Conservation (phyloP, 2,888 invertebrate genomes). For the Tipula helvola region DNA sequence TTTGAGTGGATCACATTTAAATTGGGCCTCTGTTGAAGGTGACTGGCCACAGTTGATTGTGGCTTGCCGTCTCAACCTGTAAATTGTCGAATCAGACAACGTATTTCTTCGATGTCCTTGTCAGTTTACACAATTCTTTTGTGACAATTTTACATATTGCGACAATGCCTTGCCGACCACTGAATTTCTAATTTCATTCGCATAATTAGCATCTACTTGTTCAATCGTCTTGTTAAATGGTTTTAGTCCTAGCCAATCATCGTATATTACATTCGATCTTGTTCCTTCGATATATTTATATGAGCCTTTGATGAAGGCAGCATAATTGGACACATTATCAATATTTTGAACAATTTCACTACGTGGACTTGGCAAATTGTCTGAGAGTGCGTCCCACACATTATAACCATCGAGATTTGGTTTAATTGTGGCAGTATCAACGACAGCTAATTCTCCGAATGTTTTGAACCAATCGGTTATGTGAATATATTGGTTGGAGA, state of each 20-base stretch:
- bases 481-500: conserved; percentile 56
- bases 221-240: conserved; percentile 23
- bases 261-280: conserved; percentile 21
- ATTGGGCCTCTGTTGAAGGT: neutral
- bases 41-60: conserved; percentile 21
- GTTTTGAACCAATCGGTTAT: conserved; percentile 79
- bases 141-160: conserved; percentile 13
- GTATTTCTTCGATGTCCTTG: neutral
- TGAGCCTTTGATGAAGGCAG: conserved; percentile 22
- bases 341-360: conserved; percentile 59
- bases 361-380: conserved; percentile 36
- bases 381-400: conserved; percentile 51
- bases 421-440: conserved; percentile 24
- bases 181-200: conserved; percentile 22
- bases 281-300: conserved; percentile 32
- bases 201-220: conserved; percentile 20
- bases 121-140: neutral
- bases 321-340: conserved; percentile 42
- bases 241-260: conserved; percentile 22
- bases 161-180: conserved; percentile 20
- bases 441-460: conserved; percentile 33
- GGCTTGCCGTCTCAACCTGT: conserved; percentile 22
- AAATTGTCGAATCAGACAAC: conserved; percentile 18
- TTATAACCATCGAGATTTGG: conserved; percentile 50
- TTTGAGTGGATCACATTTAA: conserved; percentile 23